Conservation (phyloP, 2,113 vertebrate genomes). For the Neopipo cinnamomea region DNA sequence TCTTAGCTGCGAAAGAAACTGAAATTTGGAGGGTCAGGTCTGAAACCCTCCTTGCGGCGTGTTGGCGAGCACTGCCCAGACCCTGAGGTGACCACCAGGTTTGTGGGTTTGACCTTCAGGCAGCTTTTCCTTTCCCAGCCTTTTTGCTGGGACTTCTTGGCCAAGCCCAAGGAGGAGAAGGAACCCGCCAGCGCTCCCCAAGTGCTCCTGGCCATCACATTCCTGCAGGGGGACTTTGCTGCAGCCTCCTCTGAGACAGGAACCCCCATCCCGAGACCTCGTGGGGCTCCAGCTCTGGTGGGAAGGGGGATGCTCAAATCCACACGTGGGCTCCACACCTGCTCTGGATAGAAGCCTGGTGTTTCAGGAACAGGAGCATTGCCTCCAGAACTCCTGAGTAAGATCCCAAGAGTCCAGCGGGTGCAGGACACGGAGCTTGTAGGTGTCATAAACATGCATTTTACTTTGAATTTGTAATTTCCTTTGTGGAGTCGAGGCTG, state of each 20-base stretch:
- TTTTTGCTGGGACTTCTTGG: background rate
- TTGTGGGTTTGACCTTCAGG: background rate
- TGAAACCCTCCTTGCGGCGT: background rate
- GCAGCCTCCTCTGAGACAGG: background rate
- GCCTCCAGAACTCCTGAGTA: background rate
- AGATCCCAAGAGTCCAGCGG: background rate
- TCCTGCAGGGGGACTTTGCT: background rate
- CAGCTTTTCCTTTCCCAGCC: background rate
- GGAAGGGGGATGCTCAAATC: background rate
- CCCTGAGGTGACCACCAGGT: background rate
- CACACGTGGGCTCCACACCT: background rate
- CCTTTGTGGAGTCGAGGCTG: background rate
- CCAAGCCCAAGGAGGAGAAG: background rate
- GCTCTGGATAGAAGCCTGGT: background rate
- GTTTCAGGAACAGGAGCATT: background rate
- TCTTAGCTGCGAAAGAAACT: background rate
- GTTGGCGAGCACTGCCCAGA: background rate
- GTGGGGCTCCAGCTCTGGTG: background rate
- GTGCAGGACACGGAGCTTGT: background rate
- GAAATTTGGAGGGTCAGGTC: background rate
- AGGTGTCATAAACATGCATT: background rate
- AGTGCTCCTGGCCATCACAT: background rate
- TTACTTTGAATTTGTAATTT: background rate
- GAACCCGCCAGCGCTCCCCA: background rate
- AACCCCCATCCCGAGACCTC: background rate